These are phyloP conservation scores for Sycon ciliatum DNA, from an alignment of 37 sponge, comb jelly and placozoan genomes.

Conservation along the genomic window DNA sequence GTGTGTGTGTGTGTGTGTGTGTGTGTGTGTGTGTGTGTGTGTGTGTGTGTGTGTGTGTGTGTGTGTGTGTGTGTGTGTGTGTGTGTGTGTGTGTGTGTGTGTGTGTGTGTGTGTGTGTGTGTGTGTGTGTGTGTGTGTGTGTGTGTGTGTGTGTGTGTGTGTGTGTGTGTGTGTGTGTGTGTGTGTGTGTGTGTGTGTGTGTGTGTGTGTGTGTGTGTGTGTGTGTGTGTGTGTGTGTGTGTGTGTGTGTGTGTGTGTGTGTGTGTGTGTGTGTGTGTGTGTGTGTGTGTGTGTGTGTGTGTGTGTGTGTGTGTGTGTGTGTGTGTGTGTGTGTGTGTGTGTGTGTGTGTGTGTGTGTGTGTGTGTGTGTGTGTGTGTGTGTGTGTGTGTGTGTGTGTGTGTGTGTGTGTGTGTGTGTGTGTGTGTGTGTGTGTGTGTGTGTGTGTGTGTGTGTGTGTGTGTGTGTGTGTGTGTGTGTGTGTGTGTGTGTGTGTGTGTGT, in stretches of 20 bases:
- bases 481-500: slow-evolving; percentile 5
- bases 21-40: slow-evolving; percentile 5
- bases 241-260: slow-evolving; percentile 5
- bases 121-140: slow-evolving; percentile 5
- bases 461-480: slow-evolving; percentile 5
- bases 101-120: slow-evolving; percentile 5
- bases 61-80: slow-evolving; percentile 5
- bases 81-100: slow-evolving; percentile 5
- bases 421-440: slow-evolving; percentile 5
- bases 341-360: slow-evolving; percentile 5
- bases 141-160: slow-evolving; percentile 5
- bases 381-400: slow-evolving; percentile 5
- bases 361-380: slow-evolving; percentile 5
- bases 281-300: slow-evolving; percentile 5
- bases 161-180: slow-evolving; percentile 5
- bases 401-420: slow-evolving; percentile 5
- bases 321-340: slow-evolving; percentile 5
- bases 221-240: slow-evolving; percentile 5
- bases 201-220: slow-evolving; percentile 5
- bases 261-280: slow-evolving; percentile 5
- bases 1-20: slow-evolving; percentile 5
- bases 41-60: slow-evolving; percentile 5
- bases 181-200: slow-evolving; percentile 5
- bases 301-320: slow-evolving; percentile 5
- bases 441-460: slow-evolving; percentile 5